Conservation (phyloP, 2,797 vertebrate species). For the Argentina silus region DNA sequence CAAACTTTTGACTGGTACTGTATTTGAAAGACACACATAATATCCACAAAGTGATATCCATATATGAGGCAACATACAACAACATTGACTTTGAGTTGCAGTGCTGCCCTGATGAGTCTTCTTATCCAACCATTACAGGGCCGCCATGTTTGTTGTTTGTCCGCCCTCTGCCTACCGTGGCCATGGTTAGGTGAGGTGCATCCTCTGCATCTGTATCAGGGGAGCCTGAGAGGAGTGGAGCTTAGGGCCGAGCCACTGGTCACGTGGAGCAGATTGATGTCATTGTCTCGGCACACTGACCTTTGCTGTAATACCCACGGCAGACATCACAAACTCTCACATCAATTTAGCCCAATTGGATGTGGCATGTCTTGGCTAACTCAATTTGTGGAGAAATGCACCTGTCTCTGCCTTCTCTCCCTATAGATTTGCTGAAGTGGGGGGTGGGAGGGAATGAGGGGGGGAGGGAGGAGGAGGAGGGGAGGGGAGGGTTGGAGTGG, state of each 20-base stretch:
- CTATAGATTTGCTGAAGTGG: constrained; percentile 91
- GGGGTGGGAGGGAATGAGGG: constrained; percentile 24
- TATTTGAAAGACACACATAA: background rate
- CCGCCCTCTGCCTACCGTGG: constrained; percentile 56
- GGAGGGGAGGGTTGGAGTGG: constrained; percentile 43
- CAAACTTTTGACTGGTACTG: too few species aligned
- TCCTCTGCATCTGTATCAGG: constrained; percentile 68
- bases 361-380: constrained; percentile 99
- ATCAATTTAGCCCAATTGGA: constrained; percentile 99
- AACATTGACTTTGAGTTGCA: background rate
- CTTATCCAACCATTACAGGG: too few species aligned
- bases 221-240: background rate
- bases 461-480: constrained; percentile 37
- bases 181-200: constrained; percentile 59
- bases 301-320: constrained; percentile 98
- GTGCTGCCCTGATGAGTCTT: constrained; percentile 35
- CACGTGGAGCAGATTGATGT: constrained; percentile 91
- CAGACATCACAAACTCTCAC: constrained; percentile 99
- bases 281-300: constrained; percentile 93
- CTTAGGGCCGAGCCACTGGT: constrained; percentile 32
- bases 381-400: constrained; percentile 99
- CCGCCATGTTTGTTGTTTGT: constrained; percentile 18
- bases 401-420: constrained; percentile 99
- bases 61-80: background rate
- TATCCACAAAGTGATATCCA: background rate